Percentiles rank a stretch among this genome's conserved stretches.
These are phyloP conservation scores for Taenioides sp. DNA, from an alignment of 2,797 vertebrate species.

Conservation along the genomic window DNA sequence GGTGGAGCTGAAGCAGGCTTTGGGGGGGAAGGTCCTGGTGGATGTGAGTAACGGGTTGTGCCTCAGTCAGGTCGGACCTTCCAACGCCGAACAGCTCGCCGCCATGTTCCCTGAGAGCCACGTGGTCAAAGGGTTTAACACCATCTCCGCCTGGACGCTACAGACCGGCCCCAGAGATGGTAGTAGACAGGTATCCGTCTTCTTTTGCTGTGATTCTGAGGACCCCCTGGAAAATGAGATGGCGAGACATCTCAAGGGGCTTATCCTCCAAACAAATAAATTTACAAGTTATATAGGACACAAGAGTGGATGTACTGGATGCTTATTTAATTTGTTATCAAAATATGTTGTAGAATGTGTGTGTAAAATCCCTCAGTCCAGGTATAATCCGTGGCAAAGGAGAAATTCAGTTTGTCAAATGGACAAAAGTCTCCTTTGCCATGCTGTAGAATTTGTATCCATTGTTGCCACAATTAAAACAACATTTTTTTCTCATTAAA, in stretches of 20 bases:
- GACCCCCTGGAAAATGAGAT: no score
- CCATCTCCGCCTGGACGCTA: constrained; percentile 91
- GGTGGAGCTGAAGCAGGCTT: constrained; percentile 71
- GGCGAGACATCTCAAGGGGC: no score
- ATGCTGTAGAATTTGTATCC: not conserved
- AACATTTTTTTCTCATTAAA: no score
- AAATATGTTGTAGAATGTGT: not conserved
- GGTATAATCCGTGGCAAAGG: no score
- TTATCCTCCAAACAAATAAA: no score
- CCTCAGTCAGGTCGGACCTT: constrained; percentile 74
- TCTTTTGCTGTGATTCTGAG: no score
- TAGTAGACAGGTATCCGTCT: constrained; percentile 83
- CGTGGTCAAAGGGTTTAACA: constrained; percentile 94
- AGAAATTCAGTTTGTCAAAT: no score
- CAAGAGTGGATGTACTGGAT: not conserved
- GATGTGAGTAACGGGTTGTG: constrained; percentile 89
- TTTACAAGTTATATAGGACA: constrained; percentile 24
- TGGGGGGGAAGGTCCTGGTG: constrained; percentile 87
- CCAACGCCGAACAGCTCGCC: constrained; percentile 88
- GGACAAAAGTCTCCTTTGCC: no score
- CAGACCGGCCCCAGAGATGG: constrained; percentile 88
- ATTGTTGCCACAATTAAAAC: no score
- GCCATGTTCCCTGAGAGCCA: constrained; percentile 86
- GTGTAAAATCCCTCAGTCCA: no score
- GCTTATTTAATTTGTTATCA: not conserved